Evolutionary conservation across 2,888 invertebrate species (phyloP).

Genomic region (Polymixis flavicincta): DNA sequence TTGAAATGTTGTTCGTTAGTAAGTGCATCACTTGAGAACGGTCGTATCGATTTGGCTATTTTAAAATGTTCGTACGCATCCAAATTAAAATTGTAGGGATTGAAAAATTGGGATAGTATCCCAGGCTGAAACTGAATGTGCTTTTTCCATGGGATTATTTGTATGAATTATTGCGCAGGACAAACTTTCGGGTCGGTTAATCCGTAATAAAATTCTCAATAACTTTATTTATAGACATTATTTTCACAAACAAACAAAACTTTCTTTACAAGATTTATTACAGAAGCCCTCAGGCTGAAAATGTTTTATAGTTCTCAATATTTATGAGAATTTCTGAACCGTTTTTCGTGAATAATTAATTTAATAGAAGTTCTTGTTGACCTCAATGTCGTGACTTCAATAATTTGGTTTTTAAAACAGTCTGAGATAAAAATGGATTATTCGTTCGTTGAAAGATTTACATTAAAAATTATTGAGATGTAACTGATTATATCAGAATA

Average conservation of each 20-base stretch:
- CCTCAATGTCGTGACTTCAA: conserved; percentile 55
- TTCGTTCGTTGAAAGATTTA: conserved; percentile 14
- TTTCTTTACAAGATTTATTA: conserved; percentile 16
- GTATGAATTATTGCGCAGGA: no score
- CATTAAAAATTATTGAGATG: conserved; percentile 8
- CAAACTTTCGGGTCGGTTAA: no score
- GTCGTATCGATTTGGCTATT: no score
- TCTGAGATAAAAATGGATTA: conserved; percentile 31
- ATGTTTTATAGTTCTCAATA: conserved; percentile 71
- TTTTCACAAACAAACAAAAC: conserved; percentile 26
- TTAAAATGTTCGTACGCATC: no score
- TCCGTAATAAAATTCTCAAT: background rate
- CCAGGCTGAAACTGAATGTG: no score
- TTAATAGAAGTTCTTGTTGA: conserved; percentile 66
- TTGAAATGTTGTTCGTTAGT: no score
- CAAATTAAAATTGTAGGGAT: no score
- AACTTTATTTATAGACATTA: conserved; percentile 6
- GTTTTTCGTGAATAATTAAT: conserved; percentile 73
- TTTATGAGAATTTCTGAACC: conserved; percentile 68
- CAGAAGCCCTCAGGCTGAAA: conserved; percentile 22
- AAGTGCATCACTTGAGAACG: no score
- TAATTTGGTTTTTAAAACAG: conserved; percentile 61
- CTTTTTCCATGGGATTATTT: no score
- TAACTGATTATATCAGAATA: conserved; percentile 4
- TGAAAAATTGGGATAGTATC: no score